These are phyloP conservation scores for Phengaris arion DNA, from an alignment of 2,888 invertebrate species.

Conservation along the genomic window DNA sequence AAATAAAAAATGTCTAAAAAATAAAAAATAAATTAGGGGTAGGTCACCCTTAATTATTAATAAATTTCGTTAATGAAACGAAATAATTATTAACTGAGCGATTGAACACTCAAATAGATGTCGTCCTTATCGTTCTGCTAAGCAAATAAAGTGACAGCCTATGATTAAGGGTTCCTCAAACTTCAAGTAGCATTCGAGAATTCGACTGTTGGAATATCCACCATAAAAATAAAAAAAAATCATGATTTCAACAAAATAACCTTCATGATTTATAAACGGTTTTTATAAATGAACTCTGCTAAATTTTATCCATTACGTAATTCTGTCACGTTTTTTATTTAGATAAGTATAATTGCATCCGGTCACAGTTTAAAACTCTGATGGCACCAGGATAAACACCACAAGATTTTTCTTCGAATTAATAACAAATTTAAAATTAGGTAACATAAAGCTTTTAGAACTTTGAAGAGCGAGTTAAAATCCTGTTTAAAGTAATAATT, in stretches of 20 bases:
- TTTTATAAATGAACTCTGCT: background rate
- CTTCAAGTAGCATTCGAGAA: too few relatives aligned
- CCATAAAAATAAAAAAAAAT: too few relatives aligned
- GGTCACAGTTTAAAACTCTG: background rate
- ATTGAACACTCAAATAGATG: too few relatives aligned
- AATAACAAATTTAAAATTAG: background rate
- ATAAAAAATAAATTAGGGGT: too few relatives aligned
- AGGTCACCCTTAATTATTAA: too few relatives aligned
- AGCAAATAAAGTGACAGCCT: too few relatives aligned
- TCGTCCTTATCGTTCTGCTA: too few relatives aligned
- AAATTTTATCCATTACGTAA: background rate
- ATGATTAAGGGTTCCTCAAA: too few relatives aligned
- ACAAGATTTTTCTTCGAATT: background rate
- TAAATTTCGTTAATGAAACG: too few relatives aligned
- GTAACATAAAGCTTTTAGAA: background rate
- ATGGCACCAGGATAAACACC: background rate
- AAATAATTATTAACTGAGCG: too few relatives aligned
- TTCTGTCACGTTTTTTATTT: slow-evolving; percentile 16
- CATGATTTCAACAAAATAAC: background rate
- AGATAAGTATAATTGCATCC: slow-evolving; percentile 17
- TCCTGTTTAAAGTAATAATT: background rate
- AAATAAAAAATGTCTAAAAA: too few relatives aligned
- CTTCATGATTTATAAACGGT: background rate
- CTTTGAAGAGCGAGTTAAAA: background rate
- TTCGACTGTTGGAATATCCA: too few relatives aligned